Evolutionary conservation across 2,888 invertebrate genomes (phyloP).

Genomic region (Phymatocera aterrima): DNA sequence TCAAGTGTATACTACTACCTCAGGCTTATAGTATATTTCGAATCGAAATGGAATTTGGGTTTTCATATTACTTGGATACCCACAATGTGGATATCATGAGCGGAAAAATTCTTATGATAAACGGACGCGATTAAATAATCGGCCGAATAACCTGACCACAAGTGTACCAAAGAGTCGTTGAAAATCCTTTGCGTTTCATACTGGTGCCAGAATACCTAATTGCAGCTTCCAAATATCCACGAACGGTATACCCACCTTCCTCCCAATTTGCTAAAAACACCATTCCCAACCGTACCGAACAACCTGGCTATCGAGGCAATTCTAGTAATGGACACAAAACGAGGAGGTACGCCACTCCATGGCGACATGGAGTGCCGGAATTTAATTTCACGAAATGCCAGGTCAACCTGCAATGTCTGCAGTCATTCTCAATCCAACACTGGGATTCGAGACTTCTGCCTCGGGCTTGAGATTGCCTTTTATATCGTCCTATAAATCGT

Average conservation of each 20-base stretch:
- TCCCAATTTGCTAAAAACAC: slow-evolving; percentile 38
- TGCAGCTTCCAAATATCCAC: neutral
- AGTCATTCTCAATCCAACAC: slow-evolving; percentile 19
- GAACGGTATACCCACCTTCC: slow-evolving; percentile 22
- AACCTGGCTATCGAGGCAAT: slow-evolving; percentile 36
- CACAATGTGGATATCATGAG: neutral
- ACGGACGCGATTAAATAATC: slow-evolving; percentile 21
- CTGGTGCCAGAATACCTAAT: slow-evolving; percentile 30
- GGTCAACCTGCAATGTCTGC: slow-evolving; percentile 30
- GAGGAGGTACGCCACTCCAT: slow-evolving; percentile 18
- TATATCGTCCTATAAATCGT: neutral
- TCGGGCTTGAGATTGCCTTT: neutral
- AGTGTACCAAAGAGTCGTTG: neutral
- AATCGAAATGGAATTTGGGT: neutral
- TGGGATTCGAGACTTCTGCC: slow-evolving; percentile 13
- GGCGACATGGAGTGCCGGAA: slow-evolving; percentile 34
- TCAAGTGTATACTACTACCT: slow-evolving; percentile 19
- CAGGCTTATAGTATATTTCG: neutral
- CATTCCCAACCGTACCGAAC: slow-evolving; percentile 11
- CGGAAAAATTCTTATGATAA: slow-evolving; percentile 2
- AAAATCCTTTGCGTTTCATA: neutral
- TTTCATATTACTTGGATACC: neutral
- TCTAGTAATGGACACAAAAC: slow-evolving; percentile 40
- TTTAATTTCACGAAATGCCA: slow-evolving; percentile 42
- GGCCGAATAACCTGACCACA: neutral